Conservation (phyloP, 1,140 invertebrate genomes). For the Drosophila murphyi region DNA sequence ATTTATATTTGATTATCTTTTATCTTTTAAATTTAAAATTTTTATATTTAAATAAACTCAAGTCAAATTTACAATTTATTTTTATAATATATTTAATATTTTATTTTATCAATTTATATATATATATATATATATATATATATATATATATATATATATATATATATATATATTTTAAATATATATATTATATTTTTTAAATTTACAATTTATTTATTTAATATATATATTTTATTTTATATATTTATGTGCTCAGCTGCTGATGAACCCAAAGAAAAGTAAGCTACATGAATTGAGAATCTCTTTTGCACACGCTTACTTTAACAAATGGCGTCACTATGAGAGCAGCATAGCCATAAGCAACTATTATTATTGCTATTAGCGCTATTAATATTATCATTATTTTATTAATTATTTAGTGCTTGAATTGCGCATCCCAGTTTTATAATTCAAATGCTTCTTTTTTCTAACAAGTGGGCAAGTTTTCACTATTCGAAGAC, state of each 20-base stretch:
- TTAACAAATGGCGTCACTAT: too few relatives aligned
- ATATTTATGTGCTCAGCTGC: slow-evolving; percentile 86
- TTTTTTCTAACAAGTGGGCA: slow-evolving; percentile 52
- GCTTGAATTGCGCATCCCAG: neutral
- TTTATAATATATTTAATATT: neutral
- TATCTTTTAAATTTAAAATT: too few relatives aligned
- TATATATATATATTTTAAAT: neutral
- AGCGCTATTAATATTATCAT: too few relatives aligned
- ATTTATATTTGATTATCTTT: too few relatives aligned
- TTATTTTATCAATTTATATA: slow-evolving; percentile 1
- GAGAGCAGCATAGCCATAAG: too few relatives aligned
- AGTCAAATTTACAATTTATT: neutral
- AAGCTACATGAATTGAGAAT: slow-evolving; percentile 84
- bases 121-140: too few relatives aligned
- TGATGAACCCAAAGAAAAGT: slow-evolving; percentile 93
- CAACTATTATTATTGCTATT: too few relatives aligned
- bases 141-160: too few relatives aligned
- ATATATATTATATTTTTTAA: neutral
- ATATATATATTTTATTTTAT: slow-evolving; percentile 10
- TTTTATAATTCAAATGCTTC: slow-evolving; percentile 6
- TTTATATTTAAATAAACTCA: too few relatives aligned
- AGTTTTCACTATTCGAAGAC: slow-evolving; percentile 54
- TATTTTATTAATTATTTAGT: too few relatives aligned
- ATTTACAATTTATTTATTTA: neutral
- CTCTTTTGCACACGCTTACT: neutral